A percentile compares a stretch with the other conserved stretches of the same genome.
Evolutionary conservation across 2,797 vertebrate genomes (phyloP).

Genomic region (Bradypodion ventrale): DNA sequence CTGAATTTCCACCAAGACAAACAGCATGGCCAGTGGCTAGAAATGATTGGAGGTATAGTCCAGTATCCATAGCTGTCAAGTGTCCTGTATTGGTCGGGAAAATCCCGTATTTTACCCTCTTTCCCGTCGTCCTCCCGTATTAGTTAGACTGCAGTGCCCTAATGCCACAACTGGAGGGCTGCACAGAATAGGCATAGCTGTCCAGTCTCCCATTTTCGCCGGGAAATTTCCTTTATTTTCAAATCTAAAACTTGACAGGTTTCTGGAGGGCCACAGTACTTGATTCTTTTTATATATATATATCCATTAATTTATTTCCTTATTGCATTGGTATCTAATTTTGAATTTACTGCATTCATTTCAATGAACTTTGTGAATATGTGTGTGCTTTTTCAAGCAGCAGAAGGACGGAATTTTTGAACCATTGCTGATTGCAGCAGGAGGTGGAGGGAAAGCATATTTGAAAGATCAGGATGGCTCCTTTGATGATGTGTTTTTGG

Average conservation of each 20-base stretch:
- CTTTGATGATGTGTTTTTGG: constrained; percentile 73
- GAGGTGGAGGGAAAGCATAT: constrained; percentile 91
- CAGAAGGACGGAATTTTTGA: constrained; percentile 74
- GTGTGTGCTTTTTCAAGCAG: constrained; percentile 39
- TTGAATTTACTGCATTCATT: constrained; percentile 26
- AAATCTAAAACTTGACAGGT: too few species aligned
- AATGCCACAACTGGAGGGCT: too few species aligned
- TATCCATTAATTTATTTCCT: neutral
- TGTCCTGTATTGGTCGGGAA: too few species aligned
- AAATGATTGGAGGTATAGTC: neutral
- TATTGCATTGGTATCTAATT: constrained; percentile 39
- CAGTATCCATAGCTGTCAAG: too few species aligned
- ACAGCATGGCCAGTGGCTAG: neutral
- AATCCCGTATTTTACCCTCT: too few species aligned
- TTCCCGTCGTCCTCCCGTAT: too few species aligned
- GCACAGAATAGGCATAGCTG: too few species aligned
- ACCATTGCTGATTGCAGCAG: constrained; percentile 88
- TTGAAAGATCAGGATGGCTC: constrained; percentile 80
- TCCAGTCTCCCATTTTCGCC: too few species aligned
- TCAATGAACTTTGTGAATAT: neutral
- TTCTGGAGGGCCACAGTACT: neutral
- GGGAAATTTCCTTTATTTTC: too few species aligned
- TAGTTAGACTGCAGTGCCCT: too few species aligned
- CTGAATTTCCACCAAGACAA: neutral
- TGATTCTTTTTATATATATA: neutral